These are phyloP conservation scores for Chamaetylas fuelleborni DNA, from an alignment of 2,113 vertebrate genomes.

Conservation along the genomic window DNA sequence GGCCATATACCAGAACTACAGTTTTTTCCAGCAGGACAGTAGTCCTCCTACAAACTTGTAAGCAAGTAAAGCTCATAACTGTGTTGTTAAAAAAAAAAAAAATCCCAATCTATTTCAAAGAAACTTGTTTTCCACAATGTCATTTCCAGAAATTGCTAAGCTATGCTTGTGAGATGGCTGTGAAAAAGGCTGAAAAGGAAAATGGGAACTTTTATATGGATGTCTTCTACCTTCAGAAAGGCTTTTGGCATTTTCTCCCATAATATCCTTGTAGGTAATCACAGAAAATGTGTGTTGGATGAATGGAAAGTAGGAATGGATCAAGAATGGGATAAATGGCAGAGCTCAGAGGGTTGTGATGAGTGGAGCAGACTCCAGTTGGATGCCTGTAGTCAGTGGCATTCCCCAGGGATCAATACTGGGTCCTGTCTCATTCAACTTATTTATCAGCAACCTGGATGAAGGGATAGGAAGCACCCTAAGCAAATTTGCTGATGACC, in stretches of 20 bases:
- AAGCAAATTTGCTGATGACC: background rate
- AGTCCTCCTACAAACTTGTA: constrained; percentile 26
- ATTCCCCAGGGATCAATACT: background rate
- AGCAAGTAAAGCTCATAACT: constrained; percentile 68
- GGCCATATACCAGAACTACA: background rate
- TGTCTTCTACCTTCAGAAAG: background rate
- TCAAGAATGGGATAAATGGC: background rate
- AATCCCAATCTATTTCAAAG: background rate
- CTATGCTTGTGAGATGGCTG: background rate
- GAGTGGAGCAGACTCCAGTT: background rate
- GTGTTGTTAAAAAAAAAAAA: background rate
- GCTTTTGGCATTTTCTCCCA: background rate
- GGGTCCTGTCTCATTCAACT: background rate
- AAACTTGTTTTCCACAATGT: background rate
- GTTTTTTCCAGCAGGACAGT: background rate
- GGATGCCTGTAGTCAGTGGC: background rate
- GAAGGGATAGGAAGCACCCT: background rate
- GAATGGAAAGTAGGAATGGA: background rate
- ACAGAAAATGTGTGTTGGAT: background rate
- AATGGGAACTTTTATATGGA: background rate
- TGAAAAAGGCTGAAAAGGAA: background rate
- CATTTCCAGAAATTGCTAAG: background rate
- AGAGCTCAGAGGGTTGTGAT: background rate
- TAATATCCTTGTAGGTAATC: background rate
- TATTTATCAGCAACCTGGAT: background rate